These are phyloP conservation scores for Drosophila jambulina DNA, from an alignment of 1,140 invertebrate species.

Conservation along the genomic window DNA sequence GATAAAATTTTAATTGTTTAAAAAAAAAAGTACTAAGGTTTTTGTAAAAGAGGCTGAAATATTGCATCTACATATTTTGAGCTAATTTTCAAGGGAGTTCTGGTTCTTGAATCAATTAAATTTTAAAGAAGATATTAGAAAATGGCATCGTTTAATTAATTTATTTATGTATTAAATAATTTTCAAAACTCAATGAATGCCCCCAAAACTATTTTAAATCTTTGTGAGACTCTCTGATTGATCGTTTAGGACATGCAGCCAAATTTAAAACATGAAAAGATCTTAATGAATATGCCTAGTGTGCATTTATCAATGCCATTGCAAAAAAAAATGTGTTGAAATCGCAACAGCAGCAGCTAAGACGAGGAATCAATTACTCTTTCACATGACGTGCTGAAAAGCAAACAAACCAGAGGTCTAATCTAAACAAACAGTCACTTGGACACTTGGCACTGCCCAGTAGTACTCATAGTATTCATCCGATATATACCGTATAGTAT, in stretches of 20 bases:
- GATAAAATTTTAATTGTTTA: neutral
- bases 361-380: slow-evolving; percentile 41
- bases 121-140: neutral
- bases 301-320: slow-evolving; percentile 31
- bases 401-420: slow-evolving; percentile 23
- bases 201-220: neutral
- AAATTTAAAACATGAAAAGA: slow-evolving; percentile 14
- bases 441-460: slow-evolving; percentile 29
- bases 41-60: neutral
- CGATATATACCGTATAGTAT: slow-evolving; percentile 3
- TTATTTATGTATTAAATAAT: neutral
- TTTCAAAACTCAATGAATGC: neutral
- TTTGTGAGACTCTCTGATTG: slow-evolving; percentile 7
- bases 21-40: neutral
- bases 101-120: too few relatives aligned
- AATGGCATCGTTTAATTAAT: neutral
- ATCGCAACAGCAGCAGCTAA: slow-evolving; percentile 19
- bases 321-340: slow-evolving; percentile 14
- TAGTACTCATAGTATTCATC: neutral
- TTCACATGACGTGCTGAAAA: slow-evolving; percentile 36
- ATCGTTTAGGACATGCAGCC: neutral
- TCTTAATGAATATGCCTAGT: neutral
- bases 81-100: neutral
- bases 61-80: neutral
- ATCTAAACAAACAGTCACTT: slow-evolving; percentile 41